phyloP scores from a whole-genome alignment of 2,888 invertebrate genomes.

The Odontocerum albicorne region DNA sequence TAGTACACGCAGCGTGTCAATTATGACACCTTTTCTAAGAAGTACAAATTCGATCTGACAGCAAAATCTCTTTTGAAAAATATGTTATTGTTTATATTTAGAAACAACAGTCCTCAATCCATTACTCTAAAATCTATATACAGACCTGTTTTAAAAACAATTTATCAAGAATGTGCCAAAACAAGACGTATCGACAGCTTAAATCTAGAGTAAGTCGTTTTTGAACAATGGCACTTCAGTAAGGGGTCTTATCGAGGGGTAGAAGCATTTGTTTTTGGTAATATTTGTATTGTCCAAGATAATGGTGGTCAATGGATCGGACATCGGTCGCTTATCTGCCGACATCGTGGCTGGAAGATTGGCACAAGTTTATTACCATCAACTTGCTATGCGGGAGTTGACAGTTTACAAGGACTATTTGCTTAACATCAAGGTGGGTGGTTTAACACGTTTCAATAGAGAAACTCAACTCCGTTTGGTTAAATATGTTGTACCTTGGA shows the following conservation, averaged over 20 bases:
- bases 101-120: too few relatives aligned
- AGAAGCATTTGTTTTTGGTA: conserved; percentile 2
- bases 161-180: conserved; percentile 34
- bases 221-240: too few relatives aligned
- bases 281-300: conserved; percentile 6
- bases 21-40: conserved; percentile 30
- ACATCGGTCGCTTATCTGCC: conserved; percentile 1
- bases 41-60: conserved; percentile 25
- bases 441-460: too few relatives aligned
- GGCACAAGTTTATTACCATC: conserved; percentile 3
- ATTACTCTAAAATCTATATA: too few relatives aligned
- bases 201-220: too few relatives aligned
- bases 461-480: too few relatives aligned
- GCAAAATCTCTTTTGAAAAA: conserved; percentile 14
- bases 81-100: conserved; percentile 12
- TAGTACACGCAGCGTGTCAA: conserved; percentile 11
- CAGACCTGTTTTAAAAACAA: conserved; percentile 23
- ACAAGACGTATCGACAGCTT: conserved; percentile 15
- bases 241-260: too few relatives aligned
- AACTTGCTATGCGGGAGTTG: conserved; percentile 8
- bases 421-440: conserved; percentile 14
- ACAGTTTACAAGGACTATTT: conserved; percentile 5
- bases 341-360: background rate
- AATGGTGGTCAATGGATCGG: conserved; percentile 6
- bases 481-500: too few relatives aligned